Base-by-base conservation (phyloP, 2,113 vertebrate genomes). In the Nothobranchius furzeri region DNA sequence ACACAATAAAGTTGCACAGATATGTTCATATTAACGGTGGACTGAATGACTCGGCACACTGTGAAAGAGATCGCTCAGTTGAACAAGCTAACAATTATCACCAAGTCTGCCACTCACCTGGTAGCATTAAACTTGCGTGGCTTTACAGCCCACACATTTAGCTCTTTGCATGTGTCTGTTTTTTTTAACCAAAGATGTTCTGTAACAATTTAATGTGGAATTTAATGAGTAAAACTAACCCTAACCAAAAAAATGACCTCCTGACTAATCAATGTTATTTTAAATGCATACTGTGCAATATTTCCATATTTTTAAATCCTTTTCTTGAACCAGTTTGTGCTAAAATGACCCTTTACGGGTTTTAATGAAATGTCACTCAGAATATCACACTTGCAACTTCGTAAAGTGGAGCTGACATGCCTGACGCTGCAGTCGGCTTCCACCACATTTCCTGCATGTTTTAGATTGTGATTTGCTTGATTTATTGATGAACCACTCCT, bases 11-110 rank as follows among this genome's bases (percentile, higher is more conserved):
- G 46, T 62, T 66, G 30, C 12, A 59, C 3, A 7, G 30, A 55
- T 66, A 46, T 66, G 60, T 69, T n/a, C 36, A 55, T 46, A 58
- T 55, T 47, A 52, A 49, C 8, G 13, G 7, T 45, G 36, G 42
- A 59, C 48, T 5, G 25, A 66, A 45, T 66, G 37, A 56, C 12
- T 70, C 15, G 24, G 45, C 30, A 2, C 35, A 45, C 37, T 53
- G 61, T 71, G 67, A 70, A 60, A 60, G 10, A 45, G 40, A 61
- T 52, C 7, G 1, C 9, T 48, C 25, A 36, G 42, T 35, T 24
- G 46, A 40, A 68, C 60, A 12, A 72, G 47, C 54, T 65, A 25
- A 49, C 47, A 67, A 12, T 40, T 8, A 68, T 79, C 17, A 58
- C 14, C 0, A 17, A 6, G 25, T 56, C 46, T 58, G 36, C n/a